A percentile compares a stretch with the other conserved stretches of the same genome.
Conservation (phyloP, 2,113 vertebrate genomes). For the Blennius ocellaris region DNA sequence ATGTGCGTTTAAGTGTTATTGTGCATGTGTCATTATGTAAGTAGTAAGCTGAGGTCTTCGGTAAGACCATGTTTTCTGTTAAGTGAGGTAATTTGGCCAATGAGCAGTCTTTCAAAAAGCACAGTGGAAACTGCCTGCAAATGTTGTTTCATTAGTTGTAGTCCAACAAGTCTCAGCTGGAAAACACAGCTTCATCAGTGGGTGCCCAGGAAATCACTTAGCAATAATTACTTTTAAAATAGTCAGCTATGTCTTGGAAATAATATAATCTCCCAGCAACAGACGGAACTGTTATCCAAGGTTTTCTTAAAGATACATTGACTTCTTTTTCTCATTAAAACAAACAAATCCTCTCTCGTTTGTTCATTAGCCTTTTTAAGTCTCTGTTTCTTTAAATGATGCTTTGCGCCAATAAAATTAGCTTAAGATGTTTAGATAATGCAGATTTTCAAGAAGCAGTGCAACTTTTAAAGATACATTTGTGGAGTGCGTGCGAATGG, state of each 20-base stretch:
- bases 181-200: constrained; percentile 23
- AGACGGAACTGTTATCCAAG: neutral
- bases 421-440: neutral
- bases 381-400: neutral
- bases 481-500: neutral
- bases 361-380: neutral
- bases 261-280: neutral
- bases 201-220: neutral
- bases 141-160: constrained; percentile 18
- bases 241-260: constrained; percentile 15
- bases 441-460: neutral
- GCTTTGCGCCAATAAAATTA: neutral
- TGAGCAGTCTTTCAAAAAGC: constrained; percentile 23
- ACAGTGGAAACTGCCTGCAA: constrained; percentile 1
- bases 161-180: constrained; percentile 9
- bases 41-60: neutral
- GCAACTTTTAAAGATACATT: neutral
- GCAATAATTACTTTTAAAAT: constrained; percentile 33
- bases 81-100: constrained; percentile 16
- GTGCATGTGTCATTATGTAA: constrained; percentile 12
- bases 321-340: constrained; percentile 5
- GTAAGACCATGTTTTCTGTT: constrained; percentile 11
- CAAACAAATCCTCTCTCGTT: constrained; percentile 5
- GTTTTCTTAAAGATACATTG: constrained; percentile 11
- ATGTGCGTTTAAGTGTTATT: neutral